A percentile compares a stretch with the other conserved stretches of the same genome.
Conservation (phyloP, 2,888 invertebrate species). For the Coelinius sp. region DNA sequence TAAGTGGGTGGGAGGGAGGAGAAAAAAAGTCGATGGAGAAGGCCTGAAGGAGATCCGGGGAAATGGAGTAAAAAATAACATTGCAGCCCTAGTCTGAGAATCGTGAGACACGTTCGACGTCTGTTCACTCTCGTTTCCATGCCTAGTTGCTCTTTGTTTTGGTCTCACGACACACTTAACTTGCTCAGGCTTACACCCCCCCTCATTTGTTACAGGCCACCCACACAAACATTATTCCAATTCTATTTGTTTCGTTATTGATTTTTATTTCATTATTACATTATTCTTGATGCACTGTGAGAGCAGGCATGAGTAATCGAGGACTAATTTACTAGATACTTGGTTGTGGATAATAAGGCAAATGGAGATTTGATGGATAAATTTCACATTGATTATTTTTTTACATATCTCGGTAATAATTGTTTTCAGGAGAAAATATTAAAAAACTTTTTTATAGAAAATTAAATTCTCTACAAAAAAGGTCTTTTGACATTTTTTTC, state of each 20-base stretch:
- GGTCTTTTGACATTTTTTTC: too few relatives aligned
- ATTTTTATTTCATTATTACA: background rate
- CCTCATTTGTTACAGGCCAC: conserved; percentile 12
- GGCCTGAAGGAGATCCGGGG: conserved; percentile 25
- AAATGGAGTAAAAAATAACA: conserved; percentile 29
- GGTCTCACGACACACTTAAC: conserved; percentile 51
- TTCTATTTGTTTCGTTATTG: background rate
- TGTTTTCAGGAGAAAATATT: too few relatives aligned
- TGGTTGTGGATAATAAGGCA: background rate
- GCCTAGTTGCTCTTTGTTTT: conserved; percentile 52
- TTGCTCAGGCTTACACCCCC: conserved; percentile 32
- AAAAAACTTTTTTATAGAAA: too few relatives aligned
- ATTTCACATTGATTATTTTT: background rate
- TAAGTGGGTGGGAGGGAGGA: background rate
- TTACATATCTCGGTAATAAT: too few relatives aligned
- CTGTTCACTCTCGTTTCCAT: conserved; percentile 48
- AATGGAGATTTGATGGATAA: background rate
- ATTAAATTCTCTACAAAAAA: too few relatives aligned
- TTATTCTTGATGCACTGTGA: background rate
- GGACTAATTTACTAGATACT: background rate
- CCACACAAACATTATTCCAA: conserved; percentile 3
- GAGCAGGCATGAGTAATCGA: background rate
- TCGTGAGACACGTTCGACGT: conserved; percentile 61
- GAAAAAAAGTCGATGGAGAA: background rate
- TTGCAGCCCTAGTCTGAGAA: conserved; percentile 30